phyloP scores from a whole-genome alignment of 2,797 vertebrate genomes.

The Melanotaenia pygmaea region DNA sequence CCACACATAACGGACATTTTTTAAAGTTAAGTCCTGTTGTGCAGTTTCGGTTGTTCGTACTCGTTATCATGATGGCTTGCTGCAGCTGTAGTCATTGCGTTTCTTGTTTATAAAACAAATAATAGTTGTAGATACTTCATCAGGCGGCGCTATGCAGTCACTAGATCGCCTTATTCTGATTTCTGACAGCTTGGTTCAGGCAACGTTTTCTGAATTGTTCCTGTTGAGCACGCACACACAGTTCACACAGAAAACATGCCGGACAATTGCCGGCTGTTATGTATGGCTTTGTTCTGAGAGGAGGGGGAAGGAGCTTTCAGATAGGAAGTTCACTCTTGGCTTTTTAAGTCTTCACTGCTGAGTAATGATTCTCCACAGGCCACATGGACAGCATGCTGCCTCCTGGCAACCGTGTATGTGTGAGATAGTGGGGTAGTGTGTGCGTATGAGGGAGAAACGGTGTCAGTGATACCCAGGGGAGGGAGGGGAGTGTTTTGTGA shows the following conservation, averaged over 20 bases:
- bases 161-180: not conserved
- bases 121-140: not conserved
- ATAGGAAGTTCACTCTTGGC: slow-evolving; percentile 67
- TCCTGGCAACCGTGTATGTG: slow-evolving; percentile 65
- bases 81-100: not conserved
- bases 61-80: not conserved
- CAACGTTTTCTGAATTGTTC: slow-evolving; percentile 5
- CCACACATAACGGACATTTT: too few species aligned
- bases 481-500: slow-evolving; percentile 78
- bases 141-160: not conserved
- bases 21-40: too few species aligned
- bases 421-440: slow-evolving; percentile 48
- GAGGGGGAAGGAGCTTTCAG: slow-evolving; percentile 54
- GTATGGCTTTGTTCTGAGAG: slow-evolving; percentile 5
- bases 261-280: slow-evolving; percentile 29
- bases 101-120: not conserved
- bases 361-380: slow-evolving; percentile 84
- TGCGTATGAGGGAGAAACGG: slow-evolving; percentile 66
- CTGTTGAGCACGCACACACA: not conserved
- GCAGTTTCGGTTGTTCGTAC: not conserved
- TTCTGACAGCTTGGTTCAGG: slow-evolving; percentile 5
- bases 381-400: slow-evolving; percentile 80
- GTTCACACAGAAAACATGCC: slow-evolving; percentile 21
- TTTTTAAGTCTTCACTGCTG: slow-evolving; percentile 78
- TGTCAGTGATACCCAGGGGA: slow-evolving; percentile 83